Percentiles rank a stretch among this genome's conserved stretches.
Conservation (phyloP, 2,888 invertebrate genomes). For the Cataglyphis livida region DNA sequence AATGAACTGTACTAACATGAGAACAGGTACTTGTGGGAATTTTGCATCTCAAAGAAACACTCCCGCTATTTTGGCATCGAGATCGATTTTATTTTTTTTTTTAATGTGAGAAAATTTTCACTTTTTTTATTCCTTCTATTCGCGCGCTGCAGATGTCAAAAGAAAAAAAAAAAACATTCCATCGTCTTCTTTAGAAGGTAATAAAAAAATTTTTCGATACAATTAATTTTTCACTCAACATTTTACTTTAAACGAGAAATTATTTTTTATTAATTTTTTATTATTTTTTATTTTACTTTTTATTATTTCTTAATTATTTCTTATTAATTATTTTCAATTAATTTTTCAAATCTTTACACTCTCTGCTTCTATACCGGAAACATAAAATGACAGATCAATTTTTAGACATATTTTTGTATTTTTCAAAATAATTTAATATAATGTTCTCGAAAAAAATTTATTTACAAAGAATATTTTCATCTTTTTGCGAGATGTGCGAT, state of each 20-base stretch:
- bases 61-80: conserved; percentile 12
- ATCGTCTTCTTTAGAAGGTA: conserved; percentile 4
- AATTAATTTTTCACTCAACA: not conserved
- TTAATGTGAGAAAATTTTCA: conserved; percentile 6
- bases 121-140: not conserved
- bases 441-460: not conserved
- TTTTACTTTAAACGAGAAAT: no score
- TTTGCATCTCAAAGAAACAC: conserved; percentile 40
- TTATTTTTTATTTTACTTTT: no score
- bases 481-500: not conserved
- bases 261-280: not conserved
- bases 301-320: no score
- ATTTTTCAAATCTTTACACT: not conserved
- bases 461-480: not conserved
- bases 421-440: not conserved
- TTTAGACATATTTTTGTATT: not conserved
- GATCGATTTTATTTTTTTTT: conserved; percentile 11
- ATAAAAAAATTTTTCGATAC: not conserved
- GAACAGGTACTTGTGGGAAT: not conserved
- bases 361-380: not conserved
- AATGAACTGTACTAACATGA: conserved; percentile 21
- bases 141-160: not conserved
- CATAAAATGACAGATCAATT: not conserved
- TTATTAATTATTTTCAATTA: not conserved
- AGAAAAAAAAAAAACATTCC: not conserved